These are phyloP conservation scores for Cataglyphis albicans DNA, from an alignment of 2,888 invertebrate genomes.

Conservation along the genomic window DNA sequence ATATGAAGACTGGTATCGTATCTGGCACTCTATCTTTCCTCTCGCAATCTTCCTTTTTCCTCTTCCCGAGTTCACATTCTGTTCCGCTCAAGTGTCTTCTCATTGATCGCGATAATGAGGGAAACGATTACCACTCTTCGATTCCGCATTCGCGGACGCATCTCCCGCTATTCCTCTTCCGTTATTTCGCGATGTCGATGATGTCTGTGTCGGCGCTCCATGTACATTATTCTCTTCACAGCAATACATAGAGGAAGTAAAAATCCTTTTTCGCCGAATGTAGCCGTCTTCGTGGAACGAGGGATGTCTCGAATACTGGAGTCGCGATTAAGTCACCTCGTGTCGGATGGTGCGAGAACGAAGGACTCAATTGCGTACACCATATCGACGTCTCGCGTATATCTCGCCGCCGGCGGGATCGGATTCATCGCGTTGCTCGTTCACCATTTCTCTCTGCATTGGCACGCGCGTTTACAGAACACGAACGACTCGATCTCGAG, in stretches of 20 bases:
- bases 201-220: not conserved
- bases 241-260: not conserved
- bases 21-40: not conserved
- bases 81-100: not conserved
- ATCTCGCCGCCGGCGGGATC: constrained; percentile 45
- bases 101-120: constrained; percentile 11
- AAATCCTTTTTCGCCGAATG: not conserved
- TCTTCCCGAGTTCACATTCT: not conserved
- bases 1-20: not conserved
- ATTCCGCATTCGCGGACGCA: not conserved
- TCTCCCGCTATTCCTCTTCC: not conserved
- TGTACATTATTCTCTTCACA: not conserved
- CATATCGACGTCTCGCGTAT: constrained; percentile 19
- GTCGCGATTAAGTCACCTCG: constrained; percentile 42
- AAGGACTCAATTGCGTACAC: constrained; percentile 23
- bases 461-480: constrained; percentile 73
- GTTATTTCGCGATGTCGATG: constrained; percentile 23
- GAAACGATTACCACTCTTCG: not conserved
- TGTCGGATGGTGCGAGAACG: not conserved
- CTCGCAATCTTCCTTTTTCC: not conserved
- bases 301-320: not conserved
- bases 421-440: constrained; percentile 47
- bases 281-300: not conserved
- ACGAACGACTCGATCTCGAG: constrained; percentile 49
- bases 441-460: constrained; percentile 57